Percentiles rank a stretch among this genome's conserved stretches.
Evolutionary conservation across 2,113 vertebrate species (phyloP).

Genomic region (Cygnus atratus): DNA sequence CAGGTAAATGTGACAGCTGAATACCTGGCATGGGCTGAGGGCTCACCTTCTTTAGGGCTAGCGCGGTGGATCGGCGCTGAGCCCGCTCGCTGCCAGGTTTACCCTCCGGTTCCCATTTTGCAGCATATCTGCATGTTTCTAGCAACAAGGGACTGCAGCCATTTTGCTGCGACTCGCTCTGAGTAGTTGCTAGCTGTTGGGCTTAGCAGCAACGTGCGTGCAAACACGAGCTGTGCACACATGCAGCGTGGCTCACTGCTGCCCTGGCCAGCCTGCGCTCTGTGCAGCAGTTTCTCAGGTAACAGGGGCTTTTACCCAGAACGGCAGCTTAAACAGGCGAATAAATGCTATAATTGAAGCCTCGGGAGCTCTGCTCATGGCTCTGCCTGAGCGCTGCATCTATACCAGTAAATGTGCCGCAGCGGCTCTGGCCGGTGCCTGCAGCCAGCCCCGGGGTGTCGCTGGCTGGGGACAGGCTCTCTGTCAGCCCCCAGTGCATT

Average conservation of each 20-base stretch:
- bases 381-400: not conserved
- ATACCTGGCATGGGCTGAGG: not conserved
- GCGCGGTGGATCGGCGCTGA: not conserved
- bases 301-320: not conserved
- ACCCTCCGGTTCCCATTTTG: not conserved
- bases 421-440: not conserved
- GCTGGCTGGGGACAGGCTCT: not conserved
- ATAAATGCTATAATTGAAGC: not conserved
- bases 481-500: not conserved
- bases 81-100: not conserved
- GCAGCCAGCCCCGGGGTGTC: not conserved
- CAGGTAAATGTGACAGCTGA: not conserved
- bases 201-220: not conserved
- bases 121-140: not conserved
- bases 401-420: not conserved
- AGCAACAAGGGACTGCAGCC: not conserved
- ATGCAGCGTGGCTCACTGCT: not conserved
- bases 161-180: not conserved
- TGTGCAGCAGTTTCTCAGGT: slow-evolving; percentile 47
- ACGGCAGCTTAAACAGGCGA: slow-evolving; percentile 48
- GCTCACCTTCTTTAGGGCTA: not conserved
- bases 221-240: not conserved
- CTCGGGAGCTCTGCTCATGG: not conserved
- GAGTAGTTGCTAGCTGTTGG: not conserved
- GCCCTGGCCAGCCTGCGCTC: not conserved